Percentiles rank a stretch among this genome's conserved stretches.
phyloP scores from a whole-genome alignment of 2,113 vertebrate genomes.

The Vulpes ferrilata region DNA sequence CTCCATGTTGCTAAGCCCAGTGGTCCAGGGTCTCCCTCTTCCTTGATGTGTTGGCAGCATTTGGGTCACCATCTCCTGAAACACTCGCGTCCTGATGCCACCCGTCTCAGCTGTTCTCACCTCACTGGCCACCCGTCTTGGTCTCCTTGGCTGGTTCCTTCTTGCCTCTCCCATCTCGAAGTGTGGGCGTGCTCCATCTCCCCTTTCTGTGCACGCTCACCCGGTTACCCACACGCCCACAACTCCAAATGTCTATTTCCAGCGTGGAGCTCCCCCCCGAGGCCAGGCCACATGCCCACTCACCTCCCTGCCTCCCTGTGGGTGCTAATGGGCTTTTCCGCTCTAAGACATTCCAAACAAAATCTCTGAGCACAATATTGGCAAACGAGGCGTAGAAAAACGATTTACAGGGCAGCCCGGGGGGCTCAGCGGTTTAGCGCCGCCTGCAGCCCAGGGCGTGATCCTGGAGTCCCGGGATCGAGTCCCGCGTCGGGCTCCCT shows the following conservation, averaged over 20 bases:
- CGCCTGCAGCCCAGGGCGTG: too few relatives aligned
- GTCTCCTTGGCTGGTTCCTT: background rate
- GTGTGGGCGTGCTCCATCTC: background rate
- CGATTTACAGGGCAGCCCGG: too few relatives aligned
- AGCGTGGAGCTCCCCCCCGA: background rate
- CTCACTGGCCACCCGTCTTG: background rate
- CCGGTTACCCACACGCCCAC: background rate
- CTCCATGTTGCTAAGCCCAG: background rate
- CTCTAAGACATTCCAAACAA: background rate
- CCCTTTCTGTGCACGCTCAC: background rate
- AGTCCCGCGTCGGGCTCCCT: too few relatives aligned
- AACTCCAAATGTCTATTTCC: background rate
- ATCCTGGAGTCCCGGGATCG: too few relatives aligned
- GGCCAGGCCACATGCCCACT: background rate
- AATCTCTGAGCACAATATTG: background rate
- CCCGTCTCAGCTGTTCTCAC: background rate
- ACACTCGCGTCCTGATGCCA: background rate
- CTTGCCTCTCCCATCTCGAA: background rate
- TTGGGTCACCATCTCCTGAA: background rate
- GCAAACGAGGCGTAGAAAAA: background rate
- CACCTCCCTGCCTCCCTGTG: rapidly evolving
- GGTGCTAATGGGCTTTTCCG: background rate
- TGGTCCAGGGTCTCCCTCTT: background rate
- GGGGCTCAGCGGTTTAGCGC: too few relatives aligned
- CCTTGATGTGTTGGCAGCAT: background rate